A percentile compares a stretch with the other conserved stretches of the same genome.
phyloP scores from a whole-genome alignment of 2,113 vertebrate species.

The Apteryx mantelli region DNA sequence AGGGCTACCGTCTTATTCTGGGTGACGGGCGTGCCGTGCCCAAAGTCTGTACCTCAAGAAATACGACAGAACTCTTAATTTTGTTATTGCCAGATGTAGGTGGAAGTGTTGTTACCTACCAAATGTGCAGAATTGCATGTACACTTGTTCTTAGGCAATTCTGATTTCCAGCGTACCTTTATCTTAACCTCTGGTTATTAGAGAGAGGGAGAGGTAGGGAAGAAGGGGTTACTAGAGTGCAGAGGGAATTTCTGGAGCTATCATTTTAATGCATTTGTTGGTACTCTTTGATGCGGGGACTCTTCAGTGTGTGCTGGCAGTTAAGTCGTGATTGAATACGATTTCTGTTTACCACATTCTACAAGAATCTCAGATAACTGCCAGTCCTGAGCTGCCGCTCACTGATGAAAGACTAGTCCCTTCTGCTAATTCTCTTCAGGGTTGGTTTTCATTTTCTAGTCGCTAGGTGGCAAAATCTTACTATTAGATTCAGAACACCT shows the following conservation, averaged over 20 bases:
- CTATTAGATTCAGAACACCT: not conserved
- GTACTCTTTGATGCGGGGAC: not conserved
- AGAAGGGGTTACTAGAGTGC: not conserved
- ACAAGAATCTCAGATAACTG: conserved; percentile 3
- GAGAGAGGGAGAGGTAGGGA: not conserved
- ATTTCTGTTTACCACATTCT: conserved; percentile 36
- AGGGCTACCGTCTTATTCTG: not conserved
- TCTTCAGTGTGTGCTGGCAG: not conserved
- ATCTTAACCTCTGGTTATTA: not conserved
- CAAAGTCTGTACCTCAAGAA: not conserved
- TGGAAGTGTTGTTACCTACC: not conserved
- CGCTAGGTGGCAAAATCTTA: conserved; percentile 63
- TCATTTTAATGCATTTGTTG: not conserved
- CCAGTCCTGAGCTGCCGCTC: not conserved
- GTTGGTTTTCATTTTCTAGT: conserved; percentile 37
- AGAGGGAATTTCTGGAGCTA: not conserved
- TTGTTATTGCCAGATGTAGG: not conserved
- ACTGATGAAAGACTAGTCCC: not conserved
- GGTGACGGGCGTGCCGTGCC: not conserved
- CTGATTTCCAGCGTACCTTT: not conserved
- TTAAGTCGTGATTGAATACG: not conserved
- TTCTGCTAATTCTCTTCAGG: not conserved
- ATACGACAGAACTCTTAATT: not conserved
- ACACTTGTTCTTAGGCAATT: not conserved
- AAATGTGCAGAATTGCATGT: not conserved